Evolutionary conservation across 2,888 invertebrate genomes (phyloP), one percentile per base, ranked within the genome.

Genomic region (Clostera curtula): DNA sequence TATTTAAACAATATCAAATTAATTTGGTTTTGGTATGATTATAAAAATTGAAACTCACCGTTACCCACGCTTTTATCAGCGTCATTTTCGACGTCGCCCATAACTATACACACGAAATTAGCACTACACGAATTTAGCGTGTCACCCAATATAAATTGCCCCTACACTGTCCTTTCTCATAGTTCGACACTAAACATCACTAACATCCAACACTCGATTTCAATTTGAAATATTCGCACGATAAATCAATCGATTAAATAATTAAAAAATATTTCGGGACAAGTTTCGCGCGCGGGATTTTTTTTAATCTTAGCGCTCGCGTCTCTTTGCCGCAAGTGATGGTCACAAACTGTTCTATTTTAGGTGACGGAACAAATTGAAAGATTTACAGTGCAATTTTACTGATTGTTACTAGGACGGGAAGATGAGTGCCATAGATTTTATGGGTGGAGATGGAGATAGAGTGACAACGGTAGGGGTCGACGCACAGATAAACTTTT

Each of bases 331-430:
- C 54, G 35, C 58, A 58, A 46, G 50, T 43, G 63, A 53, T 59
- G 55, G 55, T 56, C 60, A 55, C 64, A 62, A 55, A 77, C 79
- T 80, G 68, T 57, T 74, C 76, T 79, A 79, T 77, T 76, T 77
- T 61, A 54, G 61, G 55, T 48, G 37, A 43, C 52, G 44, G 47
- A 45, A 52, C 43, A 61, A 69, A 66, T 56, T 50, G 62, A 67
- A 66, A 67, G 49, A 12, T 9, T 20, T 20, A 6, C 27, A 37
- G 45, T 59, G 55, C 61, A 53, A 56, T 59, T 56, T 54, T 40
- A 50, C 50, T 35, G 43, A 16, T 12, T 12, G 3, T 19, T 10
- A 11, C 11, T 10, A n/a, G n/a, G n/a, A n/a, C n/a, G n/a, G n/a
- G n/a, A n/a, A n/a, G n/a, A n/a, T n/a, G n/a, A n/a, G n/a, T n/a